phyloP scores from a whole-genome alignment of 2,113 vertebrate genomes.

The Himantopus leucocephalus region DNA sequence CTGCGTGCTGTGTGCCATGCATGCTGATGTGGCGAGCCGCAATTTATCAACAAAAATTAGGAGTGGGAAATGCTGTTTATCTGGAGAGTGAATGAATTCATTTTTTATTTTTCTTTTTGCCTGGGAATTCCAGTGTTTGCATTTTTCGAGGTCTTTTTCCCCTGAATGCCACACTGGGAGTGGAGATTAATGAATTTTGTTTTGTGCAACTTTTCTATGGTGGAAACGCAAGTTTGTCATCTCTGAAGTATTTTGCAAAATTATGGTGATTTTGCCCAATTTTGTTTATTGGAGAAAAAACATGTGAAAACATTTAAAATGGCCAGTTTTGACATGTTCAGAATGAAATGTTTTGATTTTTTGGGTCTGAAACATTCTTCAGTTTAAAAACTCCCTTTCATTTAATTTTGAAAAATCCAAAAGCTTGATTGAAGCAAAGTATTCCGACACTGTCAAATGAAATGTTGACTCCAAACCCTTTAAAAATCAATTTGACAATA shows the following conservation, averaged over 20 bases:
- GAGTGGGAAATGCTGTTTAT: neutral
- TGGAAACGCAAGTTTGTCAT: neutral
- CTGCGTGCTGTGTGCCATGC: fast-evolving
- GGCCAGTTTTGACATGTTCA: slow-evolving; percentile 62
- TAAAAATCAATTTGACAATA: slow-evolving; percentile 62
- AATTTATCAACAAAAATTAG: neutral
- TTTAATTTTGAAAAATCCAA: slow-evolving; percentile 39
- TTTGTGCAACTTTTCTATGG: neutral
- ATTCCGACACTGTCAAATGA: neutral
- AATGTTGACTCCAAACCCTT: slow-evolving; percentile 47
- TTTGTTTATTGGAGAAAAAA: slow-evolving; percentile 7
- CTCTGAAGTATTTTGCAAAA: slow-evolving; percentile 3
- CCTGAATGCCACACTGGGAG: neutral
- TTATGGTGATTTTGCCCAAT: slow-evolving; percentile 11
- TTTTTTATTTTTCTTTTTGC: neutral
- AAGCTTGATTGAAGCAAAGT: slow-evolving; percentile 23
- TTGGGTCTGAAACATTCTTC: slow-evolving; percentile 17
- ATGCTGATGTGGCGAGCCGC: neutral
- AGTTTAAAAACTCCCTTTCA: slow-evolving; percentile 58
- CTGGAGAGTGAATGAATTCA: neutral
- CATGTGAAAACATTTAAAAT: slow-evolving; percentile 27
- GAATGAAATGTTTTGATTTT: slow-evolving; percentile 65
- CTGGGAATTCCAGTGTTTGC: neutral
- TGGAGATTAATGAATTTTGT: neutral
- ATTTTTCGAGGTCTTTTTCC: neutral